Percentiles rank a stretch among this genome's conserved stretches.
These are phyloP conservation scores for Julus scandinavius DNA, from an alignment of 2,888 invertebrate genomes.

Conservation along the genomic window DNA sequence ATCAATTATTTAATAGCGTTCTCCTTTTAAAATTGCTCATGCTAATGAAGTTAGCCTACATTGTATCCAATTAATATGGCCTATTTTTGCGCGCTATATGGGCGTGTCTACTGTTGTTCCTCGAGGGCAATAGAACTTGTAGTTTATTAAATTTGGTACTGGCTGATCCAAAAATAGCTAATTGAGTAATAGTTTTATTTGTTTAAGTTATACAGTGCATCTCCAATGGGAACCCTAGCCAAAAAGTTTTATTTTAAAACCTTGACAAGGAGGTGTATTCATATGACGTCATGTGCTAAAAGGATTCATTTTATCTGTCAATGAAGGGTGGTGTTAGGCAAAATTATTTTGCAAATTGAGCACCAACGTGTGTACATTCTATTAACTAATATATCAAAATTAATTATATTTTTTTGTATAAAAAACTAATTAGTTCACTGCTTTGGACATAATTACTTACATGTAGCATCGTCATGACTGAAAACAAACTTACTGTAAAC, in stretches of 20 bases:
- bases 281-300: background rate
- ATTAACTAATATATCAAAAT: too few species aligned
- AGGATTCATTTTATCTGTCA: too few species aligned
- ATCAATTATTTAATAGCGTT: background rate
- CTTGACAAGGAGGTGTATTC: background rate
- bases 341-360: too few species aligned
- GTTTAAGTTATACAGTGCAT: background rate
- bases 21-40: background rate
- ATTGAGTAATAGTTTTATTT: background rate
- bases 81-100: background rate
- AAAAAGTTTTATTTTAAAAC: background rate
- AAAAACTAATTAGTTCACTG: too few species aligned
- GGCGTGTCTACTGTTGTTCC: background rate
- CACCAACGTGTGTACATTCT: too few species aligned
- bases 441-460: too few species aligned
- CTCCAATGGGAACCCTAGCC: background rate
- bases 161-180: background rate
- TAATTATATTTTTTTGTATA: too few species aligned
- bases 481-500: too few species aligned
- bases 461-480: too few species aligned
- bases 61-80: background rate
- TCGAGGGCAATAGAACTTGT: background rate
- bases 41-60: slow-evolving; percentile 10
- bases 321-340: too few species aligned
- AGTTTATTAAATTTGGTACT: background rate